Conservation (phyloP, 2,888 invertebrate genomes). For the Podabrus alpinus region DNA sequence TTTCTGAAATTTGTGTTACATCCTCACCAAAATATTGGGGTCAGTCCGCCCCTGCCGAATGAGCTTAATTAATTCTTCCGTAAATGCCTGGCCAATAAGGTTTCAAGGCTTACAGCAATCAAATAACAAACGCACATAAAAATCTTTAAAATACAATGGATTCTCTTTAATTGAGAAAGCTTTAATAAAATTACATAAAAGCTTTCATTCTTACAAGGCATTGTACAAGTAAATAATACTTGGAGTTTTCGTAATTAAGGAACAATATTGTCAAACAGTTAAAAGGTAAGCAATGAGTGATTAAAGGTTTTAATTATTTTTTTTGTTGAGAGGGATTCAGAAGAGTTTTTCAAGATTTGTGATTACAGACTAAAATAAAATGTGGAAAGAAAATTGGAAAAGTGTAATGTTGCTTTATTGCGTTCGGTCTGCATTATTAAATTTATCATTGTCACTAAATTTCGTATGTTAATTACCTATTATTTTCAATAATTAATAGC, state of each 20-base stretch:
- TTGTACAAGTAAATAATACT: background rate
- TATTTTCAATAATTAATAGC: no score
- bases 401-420: no score
- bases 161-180: background rate
- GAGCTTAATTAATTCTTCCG: background rate
- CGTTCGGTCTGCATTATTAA: no score
- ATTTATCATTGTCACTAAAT: no score
- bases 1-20: no score
- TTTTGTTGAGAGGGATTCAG: background rate
- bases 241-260: background rate
- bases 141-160: background rate
- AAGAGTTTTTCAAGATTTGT: background rate
- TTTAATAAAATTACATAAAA: background rate
- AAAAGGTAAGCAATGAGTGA: background rate
- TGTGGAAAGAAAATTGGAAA: no score
- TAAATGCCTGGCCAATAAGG: background rate
- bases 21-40: no score
- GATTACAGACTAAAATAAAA: background rate
- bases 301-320: background rate
- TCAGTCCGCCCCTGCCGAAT: background rate
- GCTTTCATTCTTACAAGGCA: background rate
- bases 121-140: background rate
- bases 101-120: background rate
- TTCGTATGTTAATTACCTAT: no score
- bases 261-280: background rate